Evolutionary conservation across 2,797 vertebrate genomes (phyloP).

Genomic region (Spondyliosoma cantharus): DNA sequence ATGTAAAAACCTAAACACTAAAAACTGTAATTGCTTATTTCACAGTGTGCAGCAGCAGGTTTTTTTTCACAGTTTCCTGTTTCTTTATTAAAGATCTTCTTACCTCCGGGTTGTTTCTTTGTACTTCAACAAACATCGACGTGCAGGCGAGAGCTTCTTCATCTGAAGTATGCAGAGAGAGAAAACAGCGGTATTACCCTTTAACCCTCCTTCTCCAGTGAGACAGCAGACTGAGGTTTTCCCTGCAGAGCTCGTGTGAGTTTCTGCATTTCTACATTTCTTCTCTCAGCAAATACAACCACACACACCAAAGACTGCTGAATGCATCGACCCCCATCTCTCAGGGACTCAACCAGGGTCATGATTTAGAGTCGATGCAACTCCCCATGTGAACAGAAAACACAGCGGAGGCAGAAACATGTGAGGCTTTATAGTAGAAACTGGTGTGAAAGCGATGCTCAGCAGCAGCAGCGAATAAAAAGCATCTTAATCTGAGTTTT

Average conservation of each 20-base stretch:
- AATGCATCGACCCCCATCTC: slow-evolving; percentile 1
- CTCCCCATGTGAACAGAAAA: no score
- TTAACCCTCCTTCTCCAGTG: slow-evolving; percentile 25
- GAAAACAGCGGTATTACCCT: neutral
- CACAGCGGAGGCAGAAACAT: neutral
- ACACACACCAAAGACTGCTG: slow-evolving; percentile 2
- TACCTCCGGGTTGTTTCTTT: neutral
- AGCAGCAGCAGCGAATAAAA: neutral
- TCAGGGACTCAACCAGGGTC: neutral
- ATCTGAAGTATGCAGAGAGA: neutral
- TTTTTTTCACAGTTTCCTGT: no score
- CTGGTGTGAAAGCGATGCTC: neutral
- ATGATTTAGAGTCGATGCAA: slow-evolving; percentile 12
- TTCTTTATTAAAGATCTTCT: no score
- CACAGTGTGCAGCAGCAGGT: no score
- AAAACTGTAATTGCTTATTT: no score
- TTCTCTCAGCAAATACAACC: neutral
- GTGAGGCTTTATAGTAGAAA: neutral
- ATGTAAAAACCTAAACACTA: no score
- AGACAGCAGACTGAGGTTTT: slow-evolving; percentile 30
- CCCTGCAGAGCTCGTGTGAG: neutral
- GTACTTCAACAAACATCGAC: neutral
- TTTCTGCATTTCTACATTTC: neutral
- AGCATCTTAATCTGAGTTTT: slow-evolving; percentile 17
- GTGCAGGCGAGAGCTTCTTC: neutral